Conservation (phyloP, 2,113 vertebrate genomes). For the Mormyrus lacerda region DNA sequence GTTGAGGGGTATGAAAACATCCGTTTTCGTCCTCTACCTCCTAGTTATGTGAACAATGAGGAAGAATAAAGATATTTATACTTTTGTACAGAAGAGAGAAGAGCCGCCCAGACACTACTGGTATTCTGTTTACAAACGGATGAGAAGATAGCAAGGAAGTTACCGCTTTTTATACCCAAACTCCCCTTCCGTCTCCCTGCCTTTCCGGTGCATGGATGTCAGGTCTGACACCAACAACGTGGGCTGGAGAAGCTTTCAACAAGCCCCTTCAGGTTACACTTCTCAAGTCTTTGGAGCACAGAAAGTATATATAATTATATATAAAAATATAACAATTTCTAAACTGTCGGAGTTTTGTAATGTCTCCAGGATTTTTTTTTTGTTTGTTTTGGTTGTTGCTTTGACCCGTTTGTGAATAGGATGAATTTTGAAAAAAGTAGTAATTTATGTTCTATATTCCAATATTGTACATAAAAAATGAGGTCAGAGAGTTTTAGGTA, state of each 20-base stretch:
- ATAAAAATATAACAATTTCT: slow-evolving; percentile 26
- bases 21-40: slow-evolving; percentile 51
- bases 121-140: slow-evolving; percentile 78
- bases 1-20: slow-evolving; percentile 43
- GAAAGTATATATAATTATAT: slow-evolving; percentile 54
- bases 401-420: slow-evolving; percentile 55
- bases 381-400: slow-evolving; percentile 46
- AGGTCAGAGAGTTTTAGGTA: slow-evolving; percentile 53
- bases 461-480: slow-evolving; percentile 67
- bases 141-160: slow-evolving; percentile 51
- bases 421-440: slow-evolving; percentile 64
- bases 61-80: slow-evolving; percentile 85
- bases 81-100: slow-evolving; percentile 78
- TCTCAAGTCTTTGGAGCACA: slow-evolving; percentile 52
- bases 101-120: slow-evolving; percentile 78
- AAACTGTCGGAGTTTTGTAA: slow-evolving; percentile 47
- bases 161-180: slow-evolving; percentile 36
- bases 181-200: slow-evolving; percentile 25
- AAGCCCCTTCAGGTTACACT: slow-evolving; percentile 42
- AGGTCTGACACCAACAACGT: slow-evolving; percentile 21
- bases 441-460: slow-evolving; percentile 74
- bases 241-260: slow-evolving; percentile 29
- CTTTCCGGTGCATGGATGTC: slow-evolving; percentile 22
- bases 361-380: slow-evolving; percentile 37
- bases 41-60: slow-evolving; percentile 62